Evolutionary conservation across 2,888 invertebrate species (phyloP), one percentile per base, ranked within the genome.

Genomic region (Eudemis profundana): DNA sequence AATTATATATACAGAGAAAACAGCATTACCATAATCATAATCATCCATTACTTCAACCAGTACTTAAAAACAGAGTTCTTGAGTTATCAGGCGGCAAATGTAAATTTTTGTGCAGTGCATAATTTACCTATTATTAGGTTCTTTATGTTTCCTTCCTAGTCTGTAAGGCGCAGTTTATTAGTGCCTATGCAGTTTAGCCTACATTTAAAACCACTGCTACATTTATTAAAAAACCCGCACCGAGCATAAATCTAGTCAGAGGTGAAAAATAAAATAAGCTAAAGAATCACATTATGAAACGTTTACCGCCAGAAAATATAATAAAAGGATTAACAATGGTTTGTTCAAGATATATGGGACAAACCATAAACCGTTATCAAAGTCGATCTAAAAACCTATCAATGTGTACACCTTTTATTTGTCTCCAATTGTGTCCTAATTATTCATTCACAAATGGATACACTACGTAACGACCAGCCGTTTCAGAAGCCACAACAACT

Each of bases 401-500:
- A 44, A 42, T 36, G 23, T 7, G 5, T 17, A 7, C 21, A 17
- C 21, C 42, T 15, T 42, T 38, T 17, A 15, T 44, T 44, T 46
- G 42, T 60, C 36, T 27, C 8, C 8, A 46, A 14, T 19, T 36
- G 15, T 59, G 59, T 59, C 64, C 57, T 10, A 38, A 40, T 51
- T 14, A 53, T 46, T 14, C 7, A 53, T 27, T 36, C 42, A 60
- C 27, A 36, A 42, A 47, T 65, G 65, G 65, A 53, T 53, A 65
- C 65, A 40, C 38, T 60, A 65, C 65, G 21, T 53, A 65, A 27
- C 29, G 59, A 44, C 40, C 65, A 15, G 10, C 19, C 46, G 59
- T 74, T 83, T 80, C 86, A 82, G 83, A 72, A 72, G 72, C 74
- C 76, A 73, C 76, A 73, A 72, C 72, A 74, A 77, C 87, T 89